Evolutionary conservation across 1,140 invertebrate genomes (phyloP), one percentile per base, ranked within the genome.

Genomic region (Drosophila littoralis): DNA sequence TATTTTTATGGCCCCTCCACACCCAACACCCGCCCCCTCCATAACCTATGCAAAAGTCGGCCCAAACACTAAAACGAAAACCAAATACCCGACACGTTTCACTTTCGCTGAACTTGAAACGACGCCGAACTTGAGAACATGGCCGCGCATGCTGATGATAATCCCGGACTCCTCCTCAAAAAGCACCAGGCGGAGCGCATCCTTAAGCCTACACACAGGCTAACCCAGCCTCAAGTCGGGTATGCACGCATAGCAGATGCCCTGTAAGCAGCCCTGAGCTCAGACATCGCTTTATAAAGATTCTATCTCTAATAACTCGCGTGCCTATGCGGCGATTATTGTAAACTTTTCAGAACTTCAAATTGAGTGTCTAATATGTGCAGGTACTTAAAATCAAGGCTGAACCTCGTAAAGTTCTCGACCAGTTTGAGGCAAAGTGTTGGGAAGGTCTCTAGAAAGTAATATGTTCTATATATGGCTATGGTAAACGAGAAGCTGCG

Each of bases 101-200:
- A 83, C 73, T 84, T 84, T 84, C 81, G 81, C 65, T 84, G 81
- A 83, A 83, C 81, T 84, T 80, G 81, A 73, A 73, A 60, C 40
- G 52, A 65, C 36, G 7, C 50, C 15, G 38, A 73, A 75, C 43
- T 58, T 65, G 75, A 51, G 66, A 57, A 81, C 75, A 77, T 83
- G 80, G 59, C 72, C 45, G 75, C 81, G 83, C 82, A 86, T 86
- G 82, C 83, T 86, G 82, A 86, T 88, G 79, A 88, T 81, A 79
- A 88, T 86, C 75, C 71, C 68, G 51, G 63, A 50, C 51, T 63
- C 42, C 13, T 33, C 61, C 63, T 9, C 46, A n/a, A 48, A n/a
- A 48, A 36, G 48, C 67, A 40, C 22, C 65, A 42, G n/a, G 12
- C 58, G 22, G 43, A 75, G 64, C 61, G 40, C 50, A 54, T 54